Evolutionary conservation across 2,113 vertebrate species (phyloP).

Genomic region (Tyrannus savana): DNA sequence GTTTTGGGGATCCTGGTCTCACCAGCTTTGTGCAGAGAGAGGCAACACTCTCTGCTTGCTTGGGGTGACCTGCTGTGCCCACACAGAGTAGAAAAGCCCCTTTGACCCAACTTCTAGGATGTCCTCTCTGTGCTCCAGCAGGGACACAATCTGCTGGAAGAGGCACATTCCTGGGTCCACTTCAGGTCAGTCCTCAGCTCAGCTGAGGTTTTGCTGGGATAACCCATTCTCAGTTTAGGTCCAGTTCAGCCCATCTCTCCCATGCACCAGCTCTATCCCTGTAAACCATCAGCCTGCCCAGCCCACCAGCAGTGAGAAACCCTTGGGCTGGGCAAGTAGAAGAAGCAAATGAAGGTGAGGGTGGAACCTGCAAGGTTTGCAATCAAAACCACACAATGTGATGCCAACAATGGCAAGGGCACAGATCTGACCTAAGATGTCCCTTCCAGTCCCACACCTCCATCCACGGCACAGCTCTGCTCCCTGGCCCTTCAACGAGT

Average conservation of each 20-base stretch:
- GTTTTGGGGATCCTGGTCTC: neutral
- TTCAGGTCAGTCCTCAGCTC: neutral
- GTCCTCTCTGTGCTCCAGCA: neutral
- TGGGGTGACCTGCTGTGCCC: neutral
- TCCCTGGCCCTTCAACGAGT: neutral
- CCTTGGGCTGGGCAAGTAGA: neutral
- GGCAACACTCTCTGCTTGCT: fast-evolving
- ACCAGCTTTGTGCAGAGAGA: too few species aligned
- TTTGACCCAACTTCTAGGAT: neutral
- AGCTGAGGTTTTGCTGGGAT: neutral
- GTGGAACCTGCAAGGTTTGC: neutral
- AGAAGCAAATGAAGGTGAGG: neutral
- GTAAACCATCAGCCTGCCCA: neutral
- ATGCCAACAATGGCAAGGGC: neutral
- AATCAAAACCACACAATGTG: neutral
- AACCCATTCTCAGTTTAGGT: neutral
- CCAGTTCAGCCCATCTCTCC: neutral
- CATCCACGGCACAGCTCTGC: neutral
- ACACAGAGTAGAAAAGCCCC: fast-evolving
- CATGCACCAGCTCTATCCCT: neutral
- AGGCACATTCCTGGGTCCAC: fast-evolving
- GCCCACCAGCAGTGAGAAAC: neutral
- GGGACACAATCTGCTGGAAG: neutral
- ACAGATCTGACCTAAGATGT: neutral
- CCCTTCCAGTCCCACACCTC: neutral